Percentiles rank a stretch among this genome's conserved stretches.
These are phyloP conservation scores for Trachelus tabidus DNA, from an alignment of 2,888 invertebrate genomes.

Conservation along the genomic window DNA sequence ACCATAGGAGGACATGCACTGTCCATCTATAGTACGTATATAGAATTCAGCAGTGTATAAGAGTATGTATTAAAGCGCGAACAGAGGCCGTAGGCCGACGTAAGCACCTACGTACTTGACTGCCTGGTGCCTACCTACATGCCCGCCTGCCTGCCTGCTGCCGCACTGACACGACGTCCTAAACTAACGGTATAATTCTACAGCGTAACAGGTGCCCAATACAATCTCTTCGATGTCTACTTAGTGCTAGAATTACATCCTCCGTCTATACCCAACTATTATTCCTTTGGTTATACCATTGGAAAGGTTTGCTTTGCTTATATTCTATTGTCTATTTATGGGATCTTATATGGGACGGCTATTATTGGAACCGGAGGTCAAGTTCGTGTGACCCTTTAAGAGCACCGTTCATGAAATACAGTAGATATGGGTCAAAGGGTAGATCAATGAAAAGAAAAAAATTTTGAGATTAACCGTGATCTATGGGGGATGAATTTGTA, in stretches of 20 bases:
- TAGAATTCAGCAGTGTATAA: neutral
- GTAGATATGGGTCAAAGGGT: neutral
- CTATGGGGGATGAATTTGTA: neutral
- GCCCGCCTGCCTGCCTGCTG: conserved; percentile 44
- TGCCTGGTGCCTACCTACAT: neutral
- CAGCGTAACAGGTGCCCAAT: conserved; percentile 61
- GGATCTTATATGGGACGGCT: neutral
- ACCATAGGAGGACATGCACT: neutral
- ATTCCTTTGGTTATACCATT: neutral
- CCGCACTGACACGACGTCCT: conserved; percentile 50
- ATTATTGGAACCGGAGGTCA: neutral
- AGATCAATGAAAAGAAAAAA: neutral
- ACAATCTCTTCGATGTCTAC: conserved; percentile 39
- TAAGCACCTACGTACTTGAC: neutral
- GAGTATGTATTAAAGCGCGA: neutral
- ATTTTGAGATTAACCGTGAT: neutral
- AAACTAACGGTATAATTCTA: conserved; percentile 61
- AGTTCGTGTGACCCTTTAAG: neutral
- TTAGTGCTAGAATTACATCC: conserved; percentile 29
- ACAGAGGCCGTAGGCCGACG: conserved; percentile 22
- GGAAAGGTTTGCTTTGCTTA: neutral
- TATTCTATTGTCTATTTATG: neutral
- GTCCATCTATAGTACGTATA: neutral
- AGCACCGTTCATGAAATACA: neutral
- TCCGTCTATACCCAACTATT: neutral